Conservation (phyloP, 2,113 vertebrate genomes). For the Coryphaenoides rupestris region DNA sequence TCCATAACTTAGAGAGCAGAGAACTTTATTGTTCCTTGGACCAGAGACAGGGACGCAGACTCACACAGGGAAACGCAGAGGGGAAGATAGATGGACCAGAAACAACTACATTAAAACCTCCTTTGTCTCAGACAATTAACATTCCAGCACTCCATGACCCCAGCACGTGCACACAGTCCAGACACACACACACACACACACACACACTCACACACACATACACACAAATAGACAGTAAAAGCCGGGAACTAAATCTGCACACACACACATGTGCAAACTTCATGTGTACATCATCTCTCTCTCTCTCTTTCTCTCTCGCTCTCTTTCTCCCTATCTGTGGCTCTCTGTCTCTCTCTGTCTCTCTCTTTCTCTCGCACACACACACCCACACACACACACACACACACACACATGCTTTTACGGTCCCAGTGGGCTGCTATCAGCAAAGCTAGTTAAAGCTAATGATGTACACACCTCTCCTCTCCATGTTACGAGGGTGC, state of each 20-base stretch:
- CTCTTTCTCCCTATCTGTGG: background rate
- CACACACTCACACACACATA: constrained; percentile 6
- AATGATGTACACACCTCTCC: constrained; percentile 60
- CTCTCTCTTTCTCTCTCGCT: constrained; percentile 3
- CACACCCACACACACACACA: background rate
- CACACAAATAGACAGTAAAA: constrained; percentile 3
- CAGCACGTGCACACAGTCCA: background rate
- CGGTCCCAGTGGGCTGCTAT: constrained; percentile 46
- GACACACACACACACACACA: background rate
- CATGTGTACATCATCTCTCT: background rate
- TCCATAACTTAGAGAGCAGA: constrained; percentile 87
- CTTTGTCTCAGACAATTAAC: constrained; percentile 73
- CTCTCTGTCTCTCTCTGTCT: too few relatives aligned
- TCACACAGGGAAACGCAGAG: constrained; percentile 32
- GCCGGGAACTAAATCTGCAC: background rate
- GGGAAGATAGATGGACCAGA: constrained; percentile 71
- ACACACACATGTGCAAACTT: constrained; percentile 28
- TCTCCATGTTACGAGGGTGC: constrained; percentile 52
- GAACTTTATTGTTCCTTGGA: constrained; percentile 86
- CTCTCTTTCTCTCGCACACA: too few relatives aligned
- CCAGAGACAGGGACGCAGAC: constrained; percentile 71
- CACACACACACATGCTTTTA: constrained; percentile 1
- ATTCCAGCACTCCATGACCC: constrained; percentile 45
- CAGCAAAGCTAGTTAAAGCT: constrained; percentile 56
- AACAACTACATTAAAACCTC: constrained; percentile 54